Conservation (phyloP, 2,888 invertebrate species). For the Crematogaster levior region DNA sequence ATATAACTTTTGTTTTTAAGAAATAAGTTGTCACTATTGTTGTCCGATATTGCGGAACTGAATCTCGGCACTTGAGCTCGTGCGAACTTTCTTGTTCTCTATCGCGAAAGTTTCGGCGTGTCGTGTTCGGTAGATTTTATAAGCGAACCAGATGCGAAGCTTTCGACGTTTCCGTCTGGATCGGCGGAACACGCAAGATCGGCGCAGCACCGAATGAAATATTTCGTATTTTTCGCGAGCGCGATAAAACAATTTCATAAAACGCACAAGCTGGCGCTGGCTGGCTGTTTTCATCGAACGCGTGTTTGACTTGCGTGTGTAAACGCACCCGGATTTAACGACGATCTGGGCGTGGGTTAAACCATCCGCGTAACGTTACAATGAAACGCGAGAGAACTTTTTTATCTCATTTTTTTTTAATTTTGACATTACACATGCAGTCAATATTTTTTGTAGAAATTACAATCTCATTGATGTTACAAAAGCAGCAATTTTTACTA, state of each 20-base stretch:
- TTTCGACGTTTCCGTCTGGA: constrained; percentile 12
- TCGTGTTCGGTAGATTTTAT: constrained; percentile 28
- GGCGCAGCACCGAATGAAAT: constrained; percentile 51
- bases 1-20: constrained; percentile 21
- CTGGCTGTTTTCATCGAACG: constrained; percentile 12
- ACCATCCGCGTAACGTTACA: constrained; percentile 17
- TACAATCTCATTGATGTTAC: neutral
- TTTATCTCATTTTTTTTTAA: neutral
- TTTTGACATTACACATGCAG: neutral
- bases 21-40: constrained; percentile 31
- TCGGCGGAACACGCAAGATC: constrained; percentile 20
- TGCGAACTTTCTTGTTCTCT: constrained; percentile 21
- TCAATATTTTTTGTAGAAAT: neutral
- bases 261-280: neutral
- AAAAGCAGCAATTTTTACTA: neutral
- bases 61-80: constrained; percentile 23
- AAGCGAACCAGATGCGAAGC: neutral
- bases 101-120: constrained; percentile 19
- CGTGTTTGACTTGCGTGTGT: constrained; percentile 29
- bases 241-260: constrained; percentile 33
- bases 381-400: neutral
- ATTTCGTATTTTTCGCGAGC: constrained; percentile 59
- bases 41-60: constrained; percentile 30
- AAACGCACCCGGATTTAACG: constrained; percentile 19
- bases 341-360: constrained; percentile 3